Evolutionary conservation across 2,113 vertebrate species (phyloP).

Genomic region (Indicator indicator): DNA sequence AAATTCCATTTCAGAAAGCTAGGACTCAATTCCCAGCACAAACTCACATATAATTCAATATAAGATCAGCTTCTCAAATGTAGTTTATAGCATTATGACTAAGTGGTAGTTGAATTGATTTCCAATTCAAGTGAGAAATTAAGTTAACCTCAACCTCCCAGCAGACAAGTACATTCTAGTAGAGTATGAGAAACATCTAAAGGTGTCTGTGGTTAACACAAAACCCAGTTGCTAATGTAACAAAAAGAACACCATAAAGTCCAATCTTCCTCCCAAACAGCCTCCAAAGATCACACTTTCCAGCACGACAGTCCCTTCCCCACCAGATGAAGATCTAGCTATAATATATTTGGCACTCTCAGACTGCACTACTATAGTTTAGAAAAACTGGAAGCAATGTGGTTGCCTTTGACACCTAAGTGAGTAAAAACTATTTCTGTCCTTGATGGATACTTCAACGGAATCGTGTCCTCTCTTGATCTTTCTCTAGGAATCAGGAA

Average conservation of each 20-base stretch:
- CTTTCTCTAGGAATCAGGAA: background rate
- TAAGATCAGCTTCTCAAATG: constrained; percentile 55
- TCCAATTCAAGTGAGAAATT: constrained; percentile 77
- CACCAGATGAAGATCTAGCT: background rate
- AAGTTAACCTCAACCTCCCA: constrained; percentile 76
- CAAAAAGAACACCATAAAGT: background rate
- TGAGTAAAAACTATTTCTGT: background rate
- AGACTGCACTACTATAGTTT: background rate
- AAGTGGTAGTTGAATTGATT: constrained; percentile 74
- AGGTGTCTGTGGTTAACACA: constrained; percentile 50
- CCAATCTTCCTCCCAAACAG: background rate
- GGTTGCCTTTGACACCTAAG: background rate
- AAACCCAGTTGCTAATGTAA: background rate
- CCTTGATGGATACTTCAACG: background rate
- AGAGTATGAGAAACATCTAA: constrained; percentile 27
- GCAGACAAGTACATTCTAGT: constrained; percentile 50
- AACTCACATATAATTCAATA: constrained; percentile 67
- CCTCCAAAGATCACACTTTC: background rate
- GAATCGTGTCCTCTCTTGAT: background rate
- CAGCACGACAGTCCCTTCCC: background rate
- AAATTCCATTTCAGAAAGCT: constrained; percentile 50
- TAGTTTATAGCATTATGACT: constrained; percentile 73
- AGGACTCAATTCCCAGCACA: constrained; percentile 65
- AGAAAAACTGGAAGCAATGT: background rate
- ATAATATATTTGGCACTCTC: fast-evolving